Evolutionary conservation across 2,888 invertebrate genomes (phyloP).

Genomic region (Quadroppia sp.): DNA sequence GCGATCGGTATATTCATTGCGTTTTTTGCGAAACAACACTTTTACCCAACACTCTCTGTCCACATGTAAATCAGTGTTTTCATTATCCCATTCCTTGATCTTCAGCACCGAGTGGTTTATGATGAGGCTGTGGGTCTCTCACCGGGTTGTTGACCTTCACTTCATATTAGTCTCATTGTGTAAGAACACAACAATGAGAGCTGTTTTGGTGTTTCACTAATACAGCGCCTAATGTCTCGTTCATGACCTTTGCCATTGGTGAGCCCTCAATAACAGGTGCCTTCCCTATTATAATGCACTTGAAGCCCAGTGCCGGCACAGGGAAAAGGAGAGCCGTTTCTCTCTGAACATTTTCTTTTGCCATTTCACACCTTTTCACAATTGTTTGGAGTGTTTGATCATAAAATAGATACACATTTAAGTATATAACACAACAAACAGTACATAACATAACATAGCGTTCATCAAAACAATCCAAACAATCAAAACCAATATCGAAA

Average conservation of each 20-base stretch:
- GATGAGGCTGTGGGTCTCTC: slow-evolving; percentile 17
- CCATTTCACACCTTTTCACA: slow-evolving; percentile 36
- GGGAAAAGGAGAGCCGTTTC: background rate
- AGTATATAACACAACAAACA: slow-evolving; percentile 16
- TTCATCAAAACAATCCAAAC: background rate
- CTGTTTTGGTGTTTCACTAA: slow-evolving; percentile 20
- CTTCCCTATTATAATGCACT: slow-evolving; percentile 1
- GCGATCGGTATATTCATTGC: too few species aligned
- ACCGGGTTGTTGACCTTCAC: slow-evolving; percentile 39
- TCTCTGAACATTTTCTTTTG: slow-evolving; percentile 20
- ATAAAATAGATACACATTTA: slow-evolving; percentile 34
- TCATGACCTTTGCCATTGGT: slow-evolving; percentile 33
- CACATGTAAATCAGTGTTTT: slow-evolving; percentile 30
- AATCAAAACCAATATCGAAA: background rate
- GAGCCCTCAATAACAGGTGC: slow-evolving; percentile 34
- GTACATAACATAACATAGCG: background rate
- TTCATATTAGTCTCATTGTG: background rate
- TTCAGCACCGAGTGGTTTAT: slow-evolving; percentile 33
- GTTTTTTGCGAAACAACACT: too few species aligned
- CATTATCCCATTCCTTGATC: slow-evolving; percentile 4
- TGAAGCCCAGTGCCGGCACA: slow-evolving; percentile 25
- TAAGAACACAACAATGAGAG: slow-evolving; percentile 9
- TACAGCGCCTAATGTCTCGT: slow-evolving; percentile 25
- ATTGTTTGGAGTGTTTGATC: slow-evolving; percentile 24
- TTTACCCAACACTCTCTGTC: too few species aligned